Evolutionary conservation across 2,113 vertebrate species (phyloP).

Genomic region (Rousettus leschenaultii): DNA sequence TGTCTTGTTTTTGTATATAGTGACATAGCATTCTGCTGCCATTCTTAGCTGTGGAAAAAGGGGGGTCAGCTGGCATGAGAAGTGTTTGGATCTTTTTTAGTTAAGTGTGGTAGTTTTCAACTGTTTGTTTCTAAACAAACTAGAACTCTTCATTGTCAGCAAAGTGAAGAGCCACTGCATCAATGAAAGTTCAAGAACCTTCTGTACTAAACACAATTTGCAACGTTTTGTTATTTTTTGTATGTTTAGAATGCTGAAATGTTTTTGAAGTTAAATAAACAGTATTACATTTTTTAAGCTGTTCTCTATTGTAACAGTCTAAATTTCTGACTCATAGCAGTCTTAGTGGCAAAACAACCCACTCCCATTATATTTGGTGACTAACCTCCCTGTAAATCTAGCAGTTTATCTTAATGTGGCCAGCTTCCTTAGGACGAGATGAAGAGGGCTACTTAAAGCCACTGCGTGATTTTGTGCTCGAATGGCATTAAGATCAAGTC

Average conservation of each 20-base stretch:
- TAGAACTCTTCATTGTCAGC: constrained; percentile 81
- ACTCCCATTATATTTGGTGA: constrained; percentile 53
- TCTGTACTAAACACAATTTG: constrained; percentile 86
- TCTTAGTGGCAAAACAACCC: constrained; percentile 53
- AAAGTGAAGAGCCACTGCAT: constrained; percentile 82
- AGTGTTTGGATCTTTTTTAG: constrained; percentile 83
- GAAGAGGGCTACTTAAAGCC: constrained; percentile 70
- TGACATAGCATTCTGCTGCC: constrained; percentile 84
- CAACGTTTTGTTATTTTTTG: constrained; percentile 85
- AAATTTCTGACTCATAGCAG: constrained; percentile 79
- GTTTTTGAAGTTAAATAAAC: constrained; percentile 94
- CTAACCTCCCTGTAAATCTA: constrained; percentile 67
- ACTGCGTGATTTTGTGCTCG: constrained; percentile 64
- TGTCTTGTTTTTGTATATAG: constrained; percentile 84
- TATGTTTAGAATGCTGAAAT: constrained; percentile 92
- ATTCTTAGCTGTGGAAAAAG: constrained; percentile 83
- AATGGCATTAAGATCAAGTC: constrained; percentile 73
- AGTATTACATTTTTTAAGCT: constrained; percentile 92
- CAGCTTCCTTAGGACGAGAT: neutral
- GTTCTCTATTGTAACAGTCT: constrained; percentile 82
- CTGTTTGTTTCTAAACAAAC: constrained; percentile 68
- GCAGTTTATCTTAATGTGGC: constrained; percentile 35
- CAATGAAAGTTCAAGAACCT: constrained; percentile 84
- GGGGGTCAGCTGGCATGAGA: constrained; percentile 84
- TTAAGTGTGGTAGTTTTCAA: constrained; percentile 85